These are phyloP conservation scores for Lasioglossum villosulum DNA, from an alignment of 2,888 invertebrate genomes.

Conservation along the genomic window DNA sequence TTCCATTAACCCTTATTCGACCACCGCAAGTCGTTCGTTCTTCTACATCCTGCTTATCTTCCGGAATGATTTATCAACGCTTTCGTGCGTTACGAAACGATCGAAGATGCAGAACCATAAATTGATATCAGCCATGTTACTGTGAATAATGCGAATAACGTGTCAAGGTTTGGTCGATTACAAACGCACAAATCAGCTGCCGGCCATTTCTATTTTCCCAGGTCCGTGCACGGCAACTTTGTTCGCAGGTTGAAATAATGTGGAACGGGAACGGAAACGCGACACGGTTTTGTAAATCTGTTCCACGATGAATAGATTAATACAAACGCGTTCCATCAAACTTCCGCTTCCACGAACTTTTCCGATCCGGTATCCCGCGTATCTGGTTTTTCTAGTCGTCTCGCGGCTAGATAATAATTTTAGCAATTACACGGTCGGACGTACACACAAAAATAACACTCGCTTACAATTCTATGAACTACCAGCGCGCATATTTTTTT, in stretches of 20 bases:
- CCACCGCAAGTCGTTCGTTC: not conserved
- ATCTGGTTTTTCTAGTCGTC: not conserved
- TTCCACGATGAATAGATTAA: constrained; percentile 21
- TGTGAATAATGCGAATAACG: not conserved
- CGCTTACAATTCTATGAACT: not conserved
- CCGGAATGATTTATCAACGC: not conserved
- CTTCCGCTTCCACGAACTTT: constrained; percentile 41
- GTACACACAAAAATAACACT: not conserved
- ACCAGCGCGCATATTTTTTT: not conserved
- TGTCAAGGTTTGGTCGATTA: not conserved
- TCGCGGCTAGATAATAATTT: not conserved
- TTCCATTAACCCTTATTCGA: constrained; percentile 14
- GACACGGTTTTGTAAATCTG: constrained; percentile 48
- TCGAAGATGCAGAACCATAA: not conserved
- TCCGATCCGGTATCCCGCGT: constrained; percentile 2
- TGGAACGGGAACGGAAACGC: constrained; percentile 13
- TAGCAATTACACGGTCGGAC: not conserved
- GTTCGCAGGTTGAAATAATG: not conserved
- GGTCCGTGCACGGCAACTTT: not conserved
- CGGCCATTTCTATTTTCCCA: not conserved
- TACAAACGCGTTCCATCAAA: constrained; percentile 14
- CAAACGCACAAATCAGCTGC: not conserved
- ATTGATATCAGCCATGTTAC: not conserved
- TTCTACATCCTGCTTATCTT: not conserved
- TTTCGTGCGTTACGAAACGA: not conserved